Conservation (phyloP, 1,140 invertebrate species). For the Monochamus saltuarius region DNA sequence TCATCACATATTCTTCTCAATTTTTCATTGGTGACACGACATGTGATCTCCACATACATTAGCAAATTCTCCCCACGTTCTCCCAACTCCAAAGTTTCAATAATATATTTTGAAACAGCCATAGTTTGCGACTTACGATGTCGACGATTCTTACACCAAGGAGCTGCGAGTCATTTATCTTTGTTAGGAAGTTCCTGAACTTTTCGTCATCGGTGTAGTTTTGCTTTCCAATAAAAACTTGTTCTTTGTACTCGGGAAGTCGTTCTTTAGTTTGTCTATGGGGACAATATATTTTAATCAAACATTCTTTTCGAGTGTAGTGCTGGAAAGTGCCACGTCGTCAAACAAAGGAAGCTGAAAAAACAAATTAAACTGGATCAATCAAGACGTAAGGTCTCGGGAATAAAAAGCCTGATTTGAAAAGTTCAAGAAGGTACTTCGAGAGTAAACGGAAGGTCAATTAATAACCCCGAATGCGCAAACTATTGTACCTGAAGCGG, state of each 20-base stretch:
- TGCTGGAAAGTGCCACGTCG: neutral
- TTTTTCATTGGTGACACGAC: too few species aligned
- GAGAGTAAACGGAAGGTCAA: too few species aligned
- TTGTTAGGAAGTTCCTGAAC: conserved; percentile 17
- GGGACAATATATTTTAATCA: conserved; percentile 23
- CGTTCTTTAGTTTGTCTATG: conserved; percentile 5
- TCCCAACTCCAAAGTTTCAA: too few species aligned
- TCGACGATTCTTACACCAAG: conserved; percentile 16
- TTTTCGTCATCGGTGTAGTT: conserved; percentile 5
- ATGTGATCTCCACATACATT: too few species aligned
- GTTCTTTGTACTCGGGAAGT: conserved; percentile 3
- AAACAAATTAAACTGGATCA: neutral
- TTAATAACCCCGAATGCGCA: too few species aligned
- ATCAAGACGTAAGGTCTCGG: too few species aligned
- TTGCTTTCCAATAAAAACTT: conserved; percentile 10
- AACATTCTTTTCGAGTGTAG: conserved; percentile 5
- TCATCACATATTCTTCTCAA: too few species aligned
- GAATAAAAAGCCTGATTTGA: too few species aligned
- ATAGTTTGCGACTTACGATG: neutral
- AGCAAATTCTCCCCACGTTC: too few species aligned
- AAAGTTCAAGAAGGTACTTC: too few species aligned
- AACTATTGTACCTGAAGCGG: too few species aligned
- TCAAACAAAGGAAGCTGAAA: neutral
- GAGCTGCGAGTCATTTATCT: conserved; percentile 20
- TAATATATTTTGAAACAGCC: too few species aligned